Conservation (phyloP, 2,797 vertebrate genomes). For the Muscicapa striata region DNA sequence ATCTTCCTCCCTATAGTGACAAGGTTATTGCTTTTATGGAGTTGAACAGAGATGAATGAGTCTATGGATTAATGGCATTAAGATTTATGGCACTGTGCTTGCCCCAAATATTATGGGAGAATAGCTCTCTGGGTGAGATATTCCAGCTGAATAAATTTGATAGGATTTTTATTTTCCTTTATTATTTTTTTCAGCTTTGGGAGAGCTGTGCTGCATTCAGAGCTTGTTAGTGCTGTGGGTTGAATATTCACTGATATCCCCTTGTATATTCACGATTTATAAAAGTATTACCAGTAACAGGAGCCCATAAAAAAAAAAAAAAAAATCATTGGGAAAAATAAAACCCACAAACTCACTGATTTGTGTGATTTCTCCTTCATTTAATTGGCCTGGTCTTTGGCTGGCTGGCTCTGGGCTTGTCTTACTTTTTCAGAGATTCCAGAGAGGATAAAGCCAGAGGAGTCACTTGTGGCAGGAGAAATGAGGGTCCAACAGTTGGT, state of each 20-base stretch:
- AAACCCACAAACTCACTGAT: background rate
- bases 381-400: background rate
- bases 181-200: background rate
- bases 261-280: background rate
- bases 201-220: background rate
- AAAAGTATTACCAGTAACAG: background rate
- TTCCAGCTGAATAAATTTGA: slow-evolving; percentile 63
- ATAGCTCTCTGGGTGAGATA: slow-evolving; percentile 47
- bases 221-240: background rate
- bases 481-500: background rate
- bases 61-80: slow-evolving; percentile 57
- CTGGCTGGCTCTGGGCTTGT: background rate
- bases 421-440: background rate
- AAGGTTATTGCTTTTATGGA: slow-evolving; percentile 73
- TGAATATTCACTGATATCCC: background rate
- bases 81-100: slow-evolving; percentile 71
- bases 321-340: background rate
- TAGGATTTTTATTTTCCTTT: slow-evolving; percentile 34
- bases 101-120: slow-evolving; percentile 62
- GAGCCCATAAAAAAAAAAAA: background rate
- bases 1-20: slow-evolving; percentile 62
- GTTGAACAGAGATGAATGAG: slow-evolving; percentile 72
- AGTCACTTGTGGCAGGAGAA: background rate
- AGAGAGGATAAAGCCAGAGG: background rate
- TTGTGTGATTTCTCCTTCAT: background rate